A percentile compares a stretch with the other conserved stretches of the same genome.
These are phyloP conservation scores for Opisthograptis luteolata DNA, from an alignment of 2,888 invertebrate genomes.

Conservation along the genomic window DNA sequence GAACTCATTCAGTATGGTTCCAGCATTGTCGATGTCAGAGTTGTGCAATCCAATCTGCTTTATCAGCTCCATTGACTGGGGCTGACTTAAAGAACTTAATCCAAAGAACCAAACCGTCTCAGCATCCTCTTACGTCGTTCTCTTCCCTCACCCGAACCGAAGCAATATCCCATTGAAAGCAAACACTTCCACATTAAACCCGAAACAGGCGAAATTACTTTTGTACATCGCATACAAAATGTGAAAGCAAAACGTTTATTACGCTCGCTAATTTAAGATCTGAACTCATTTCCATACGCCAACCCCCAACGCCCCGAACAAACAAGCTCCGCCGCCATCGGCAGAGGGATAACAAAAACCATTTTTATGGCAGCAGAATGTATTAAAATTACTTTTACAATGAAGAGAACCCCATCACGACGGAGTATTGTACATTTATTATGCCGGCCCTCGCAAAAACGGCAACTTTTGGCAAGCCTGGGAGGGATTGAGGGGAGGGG, in stretches of 20 bases:
- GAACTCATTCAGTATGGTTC: too few species aligned
- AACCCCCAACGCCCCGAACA: conserved; percentile 9
- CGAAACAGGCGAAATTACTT: conserved; percentile 18
- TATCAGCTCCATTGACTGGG: too few species aligned
- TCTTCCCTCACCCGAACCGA: neutral
- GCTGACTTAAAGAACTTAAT: too few species aligned
- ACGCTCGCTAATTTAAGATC: conserved; percentile 21
- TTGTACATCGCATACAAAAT: conserved; percentile 16
- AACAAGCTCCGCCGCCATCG: conserved; percentile 11
- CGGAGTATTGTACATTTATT: conserved; percentile 41
- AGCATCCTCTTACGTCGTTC: neutral
- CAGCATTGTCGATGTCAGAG: too few species aligned
- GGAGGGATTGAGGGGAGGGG: conserved; percentile 20
- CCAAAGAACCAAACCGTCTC: too few species aligned
- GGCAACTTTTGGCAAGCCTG: conserved; percentile 38
- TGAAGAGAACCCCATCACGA: conserved; percentile 28
- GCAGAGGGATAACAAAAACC: conserved; percentile 18
- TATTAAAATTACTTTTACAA: conserved; percentile 33
- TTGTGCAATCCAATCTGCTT: too few species aligned
- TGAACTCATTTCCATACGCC: conserved; percentile 18
- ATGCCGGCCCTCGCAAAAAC: conserved; percentile 46
- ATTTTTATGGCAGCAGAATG: conserved; percentile 28
- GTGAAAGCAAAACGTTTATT: conserved; percentile 14
- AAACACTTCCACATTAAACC: conserved; percentile 16
- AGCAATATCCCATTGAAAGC: neutral